These are phyloP conservation scores for Cyclina sinensis DNA, from an alignment of 1,140 invertebrate species.

Conservation along the genomic window DNA sequence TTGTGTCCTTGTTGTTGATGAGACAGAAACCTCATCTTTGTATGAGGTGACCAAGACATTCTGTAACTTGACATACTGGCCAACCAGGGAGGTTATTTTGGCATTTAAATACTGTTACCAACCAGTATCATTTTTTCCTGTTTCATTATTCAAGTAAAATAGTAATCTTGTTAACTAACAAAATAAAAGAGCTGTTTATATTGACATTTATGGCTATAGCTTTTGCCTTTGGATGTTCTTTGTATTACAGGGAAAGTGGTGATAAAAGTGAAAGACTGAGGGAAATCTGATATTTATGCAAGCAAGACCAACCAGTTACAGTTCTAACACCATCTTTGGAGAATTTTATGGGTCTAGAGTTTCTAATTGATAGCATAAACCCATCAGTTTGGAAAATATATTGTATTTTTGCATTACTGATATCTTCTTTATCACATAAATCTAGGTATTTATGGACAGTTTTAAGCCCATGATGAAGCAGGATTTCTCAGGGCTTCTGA, in stretches of 20 bases:
- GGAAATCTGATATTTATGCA: constrained; percentile 31
- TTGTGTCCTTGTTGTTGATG: too few species aligned
- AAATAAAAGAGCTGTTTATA: constrained; percentile 30
- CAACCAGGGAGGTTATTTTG: too few species aligned
- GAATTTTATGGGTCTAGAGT: constrained; percentile 23
- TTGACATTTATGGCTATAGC: background rate
- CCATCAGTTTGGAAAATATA: constrained; percentile 7
- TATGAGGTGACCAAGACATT: too few species aligned
- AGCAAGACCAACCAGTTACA: background rate
- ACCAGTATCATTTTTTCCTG: background rate
- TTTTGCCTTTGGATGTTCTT: background rate
- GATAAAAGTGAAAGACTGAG: constrained; percentile 5
- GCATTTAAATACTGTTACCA: too few species aligned
- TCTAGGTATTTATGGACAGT: constrained; percentile 19
- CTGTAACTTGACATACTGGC: too few species aligned
- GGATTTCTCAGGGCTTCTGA: background rate
- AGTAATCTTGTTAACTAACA: constrained; percentile 28
- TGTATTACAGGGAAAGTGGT: background rate
- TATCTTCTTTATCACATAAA: constrained; percentile 22
- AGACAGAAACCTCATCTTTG: too few species aligned
- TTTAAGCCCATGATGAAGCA: background rate
- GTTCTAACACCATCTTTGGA: background rate
- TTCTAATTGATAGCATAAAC: constrained; percentile 32
- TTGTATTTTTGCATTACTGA: constrained; percentile 37
- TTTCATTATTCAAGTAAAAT: background rate